Percentiles rank a stretch among this genome's conserved stretches.
Conservation (phyloP, 2,797 vertebrate species). For the Hyperoplus immaculatus region DNA sequence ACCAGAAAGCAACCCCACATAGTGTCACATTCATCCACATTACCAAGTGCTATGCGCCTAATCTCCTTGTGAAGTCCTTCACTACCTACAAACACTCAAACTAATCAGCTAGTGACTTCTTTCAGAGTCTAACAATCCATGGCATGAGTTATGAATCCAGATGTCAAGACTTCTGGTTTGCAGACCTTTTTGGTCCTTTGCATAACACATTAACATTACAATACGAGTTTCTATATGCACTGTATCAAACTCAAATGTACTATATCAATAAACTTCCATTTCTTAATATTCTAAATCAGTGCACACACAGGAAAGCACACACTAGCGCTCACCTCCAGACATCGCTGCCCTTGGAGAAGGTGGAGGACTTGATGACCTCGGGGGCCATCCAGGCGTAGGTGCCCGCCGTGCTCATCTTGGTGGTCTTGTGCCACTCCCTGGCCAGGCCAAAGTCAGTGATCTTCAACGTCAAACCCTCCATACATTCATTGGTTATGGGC, state of each 20-base stretch:
- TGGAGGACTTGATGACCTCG: conserved; percentile 93
- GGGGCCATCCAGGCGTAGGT: conserved; percentile 96
- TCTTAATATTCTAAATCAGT: not conserved
- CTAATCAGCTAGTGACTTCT: not conserved
- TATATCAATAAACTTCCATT: too few relatives aligned
- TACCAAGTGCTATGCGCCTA: not conserved
- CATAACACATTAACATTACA: not conserved
- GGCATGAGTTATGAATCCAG: too few relatives aligned
- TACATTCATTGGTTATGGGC: conserved; percentile 89
- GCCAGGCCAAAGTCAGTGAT: conserved; percentile 94
- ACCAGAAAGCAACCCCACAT: not conserved
- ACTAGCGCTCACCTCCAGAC: conserved; percentile 89
- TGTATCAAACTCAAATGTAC: too few relatives aligned
- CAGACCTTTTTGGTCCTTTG: too few relatives aligned
- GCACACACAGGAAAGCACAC: not conserved
- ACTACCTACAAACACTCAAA: not conserved
- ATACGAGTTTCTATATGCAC: not conserved
- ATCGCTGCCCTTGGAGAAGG: conserved; percentile 93
- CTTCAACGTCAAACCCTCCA: conserved; percentile 91
- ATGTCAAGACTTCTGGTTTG: too few relatives aligned
- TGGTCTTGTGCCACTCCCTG: conserved; percentile 94
- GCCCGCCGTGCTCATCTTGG: conserved; percentile 93
- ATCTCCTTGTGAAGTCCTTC: not conserved
- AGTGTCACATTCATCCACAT: not conserved
- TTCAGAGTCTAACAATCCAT: too few relatives aligned